Evolutionary conservation across 2,888 invertebrate genomes (phyloP).

Genomic region (Dorcus parallelipipedus): DNA sequence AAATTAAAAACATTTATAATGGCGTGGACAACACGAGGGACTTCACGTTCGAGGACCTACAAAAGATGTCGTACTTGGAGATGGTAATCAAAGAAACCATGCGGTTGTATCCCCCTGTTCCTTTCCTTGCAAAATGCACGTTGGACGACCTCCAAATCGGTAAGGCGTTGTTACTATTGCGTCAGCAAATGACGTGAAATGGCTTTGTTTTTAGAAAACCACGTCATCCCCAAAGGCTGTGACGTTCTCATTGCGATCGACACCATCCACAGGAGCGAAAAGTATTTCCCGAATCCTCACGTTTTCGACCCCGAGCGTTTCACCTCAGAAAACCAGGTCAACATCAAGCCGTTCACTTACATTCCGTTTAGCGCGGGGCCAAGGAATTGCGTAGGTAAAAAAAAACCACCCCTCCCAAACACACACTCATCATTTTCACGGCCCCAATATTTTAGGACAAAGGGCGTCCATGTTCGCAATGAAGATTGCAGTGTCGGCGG

Average conservation of each 20-base stretch:
- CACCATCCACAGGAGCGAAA: constrained; percentile 46
- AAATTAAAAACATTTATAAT: constrained; percentile 40
- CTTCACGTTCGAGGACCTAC: constrained; percentile 42
- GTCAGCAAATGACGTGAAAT: neutral
- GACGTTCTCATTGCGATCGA: constrained; percentile 11
- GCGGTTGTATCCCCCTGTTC: constrained; percentile 54
- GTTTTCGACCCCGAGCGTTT: constrained; percentile 43
- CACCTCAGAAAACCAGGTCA: constrained; percentile 31
- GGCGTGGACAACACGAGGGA: constrained; percentile 25
- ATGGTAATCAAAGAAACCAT: constrained; percentile 54
- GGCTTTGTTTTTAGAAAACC: constrained; percentile 5
- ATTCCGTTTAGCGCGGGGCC: constrained; percentile 41
- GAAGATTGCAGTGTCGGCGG: constrained; percentile 51
- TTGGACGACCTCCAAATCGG: constrained; percentile 38
- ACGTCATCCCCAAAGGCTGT: constrained; percentile 17
- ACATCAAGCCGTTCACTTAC: constrained; percentile 37
- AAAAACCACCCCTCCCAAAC: neutral
- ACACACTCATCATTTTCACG: neutral
- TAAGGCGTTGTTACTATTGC: constrained; percentile 39
- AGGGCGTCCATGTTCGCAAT: constrained; percentile 53
- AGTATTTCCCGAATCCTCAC: constrained; percentile 46
- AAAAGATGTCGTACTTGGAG: constrained; percentile 55
- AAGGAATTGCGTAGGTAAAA: constrained; percentile 34
- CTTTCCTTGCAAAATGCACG: constrained; percentile 37
- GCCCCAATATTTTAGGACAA: constrained; percentile 35